Evolutionary conservation across 2,888 invertebrate species (phyloP).

Genomic region (Schizaphis graminum): DNA sequence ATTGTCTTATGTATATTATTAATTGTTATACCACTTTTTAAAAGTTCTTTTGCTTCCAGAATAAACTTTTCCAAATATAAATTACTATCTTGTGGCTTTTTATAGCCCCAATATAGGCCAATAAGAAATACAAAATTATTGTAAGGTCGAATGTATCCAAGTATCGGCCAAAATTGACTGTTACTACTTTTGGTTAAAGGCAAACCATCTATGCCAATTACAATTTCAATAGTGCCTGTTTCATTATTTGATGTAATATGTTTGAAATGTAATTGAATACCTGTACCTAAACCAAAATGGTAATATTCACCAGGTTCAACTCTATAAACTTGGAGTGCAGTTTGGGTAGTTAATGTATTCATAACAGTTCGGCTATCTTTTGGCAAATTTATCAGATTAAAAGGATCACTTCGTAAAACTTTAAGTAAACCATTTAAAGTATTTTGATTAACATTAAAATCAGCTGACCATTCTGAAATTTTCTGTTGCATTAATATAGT

Average conservation of each 20-base stretch:
- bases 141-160: slow-evolving; percentile 66
- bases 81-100: background rate
- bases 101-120: slow-evolving; percentile 59
- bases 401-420: background rate
- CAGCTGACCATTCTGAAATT: background rate
- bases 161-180: slow-evolving; percentile 68
- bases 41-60: background rate
- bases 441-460: background rate
- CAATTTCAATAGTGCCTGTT: background rate
- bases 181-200: slow-evolving; percentile 58
- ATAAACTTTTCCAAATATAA: background rate
- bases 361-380: slow-evolving; percentile 15
- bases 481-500: background rate
- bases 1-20: background rate
- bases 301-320: too few species aligned
- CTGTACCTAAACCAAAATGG: background rate
- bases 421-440: background rate
- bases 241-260: background rate
- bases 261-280: background rate
- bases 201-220: slow-evolving; percentile 60
- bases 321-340: background rate
- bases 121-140: slow-evolving; percentile 60
- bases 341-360: background rate
- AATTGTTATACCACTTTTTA: background rate
- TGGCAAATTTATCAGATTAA: background rate